These are phyloP conservation scores for Heliconius hortense DNA, from an alignment of 2,888 invertebrate species.

Conservation along the genomic window DNA sequence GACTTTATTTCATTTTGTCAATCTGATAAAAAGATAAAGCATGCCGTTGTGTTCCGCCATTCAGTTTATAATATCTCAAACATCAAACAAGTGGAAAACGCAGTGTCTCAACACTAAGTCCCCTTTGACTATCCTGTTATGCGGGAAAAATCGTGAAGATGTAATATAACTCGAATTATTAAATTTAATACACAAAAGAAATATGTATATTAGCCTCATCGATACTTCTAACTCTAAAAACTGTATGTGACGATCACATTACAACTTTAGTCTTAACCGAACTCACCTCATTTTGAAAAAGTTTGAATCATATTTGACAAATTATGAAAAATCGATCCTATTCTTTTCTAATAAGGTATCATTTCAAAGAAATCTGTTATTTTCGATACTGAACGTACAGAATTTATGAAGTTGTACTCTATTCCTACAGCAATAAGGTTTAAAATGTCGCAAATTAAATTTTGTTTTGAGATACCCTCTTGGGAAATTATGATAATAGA, in stretches of 20 bases:
- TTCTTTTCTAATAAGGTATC: not conserved
- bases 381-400: not conserved
- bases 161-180: not conserved
- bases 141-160: not conserved
- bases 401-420: constrained; percentile 31
- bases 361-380: constrained; percentile 17
- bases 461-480: constrained; percentile 42
- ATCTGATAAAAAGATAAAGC: not conserved
- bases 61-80: no score
- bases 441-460: constrained; percentile 23
- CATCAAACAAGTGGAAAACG: no score
- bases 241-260: constrained; percentile 46
- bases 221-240: constrained; percentile 42
- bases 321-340: constrained; percentile 24
- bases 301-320: constrained; percentile 15
- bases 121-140: not conserved
- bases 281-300: constrained; percentile 32
- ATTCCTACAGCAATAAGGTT: not conserved
- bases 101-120: no score
- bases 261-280: constrained; percentile 49
- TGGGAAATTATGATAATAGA: constrained; percentile 53
- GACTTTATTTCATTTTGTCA: not conserved
- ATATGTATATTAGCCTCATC: constrained; percentile 28
- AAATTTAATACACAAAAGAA: not conserved
- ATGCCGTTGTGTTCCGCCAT: not conserved